Conservation (phyloP, 1,140 invertebrate genomes). For the Ips typographus region DNA sequence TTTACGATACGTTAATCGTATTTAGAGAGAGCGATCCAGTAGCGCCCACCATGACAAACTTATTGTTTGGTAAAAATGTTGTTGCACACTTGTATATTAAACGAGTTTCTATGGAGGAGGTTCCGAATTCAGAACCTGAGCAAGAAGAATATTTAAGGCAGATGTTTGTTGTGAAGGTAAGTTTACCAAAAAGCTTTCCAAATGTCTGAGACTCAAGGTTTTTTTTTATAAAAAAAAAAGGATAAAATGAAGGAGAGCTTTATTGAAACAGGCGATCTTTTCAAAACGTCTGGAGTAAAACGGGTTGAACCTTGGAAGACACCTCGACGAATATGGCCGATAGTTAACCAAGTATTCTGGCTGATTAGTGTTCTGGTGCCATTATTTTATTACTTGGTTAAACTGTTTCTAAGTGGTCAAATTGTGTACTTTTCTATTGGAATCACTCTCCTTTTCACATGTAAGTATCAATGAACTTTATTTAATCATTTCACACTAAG, state of each 20-base stretch:
- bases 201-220: neutral
- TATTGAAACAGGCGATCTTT: constrained; percentile 79
- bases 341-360: constrained; percentile 75
- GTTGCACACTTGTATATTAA: constrained; percentile 78
- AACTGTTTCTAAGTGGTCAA: constrained; percentile 70
- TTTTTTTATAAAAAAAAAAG: constrained; percentile 49
- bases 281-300: constrained; percentile 69
- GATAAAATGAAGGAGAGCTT: constrained; percentile 82
- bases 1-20: constrained; percentile 82
- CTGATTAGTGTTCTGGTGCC: constrained; percentile 66
- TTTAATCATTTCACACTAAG: neutral
- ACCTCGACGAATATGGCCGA: constrained; percentile 61
- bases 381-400: constrained; percentile 69
- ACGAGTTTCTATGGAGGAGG: constrained; percentile 75
- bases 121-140: constrained; percentile 78
- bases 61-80: constrained; percentile 76
- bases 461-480: constrained; percentile 60
- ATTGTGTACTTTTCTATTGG: constrained; percentile 70
- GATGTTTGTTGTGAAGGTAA: constrained; percentile 77
- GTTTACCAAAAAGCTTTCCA: constrained; percentile 1
- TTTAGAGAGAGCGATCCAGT: constrained; percentile 68
- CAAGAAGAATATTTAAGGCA: constrained; percentile 81
- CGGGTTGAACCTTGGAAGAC: constrained; percentile 60
- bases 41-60: constrained; percentile 76
- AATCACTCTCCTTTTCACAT: constrained; percentile 64